phyloP scores from a whole-genome alignment of 2,797 vertebrate species.

The Rhinogobio ventralis region DNA sequence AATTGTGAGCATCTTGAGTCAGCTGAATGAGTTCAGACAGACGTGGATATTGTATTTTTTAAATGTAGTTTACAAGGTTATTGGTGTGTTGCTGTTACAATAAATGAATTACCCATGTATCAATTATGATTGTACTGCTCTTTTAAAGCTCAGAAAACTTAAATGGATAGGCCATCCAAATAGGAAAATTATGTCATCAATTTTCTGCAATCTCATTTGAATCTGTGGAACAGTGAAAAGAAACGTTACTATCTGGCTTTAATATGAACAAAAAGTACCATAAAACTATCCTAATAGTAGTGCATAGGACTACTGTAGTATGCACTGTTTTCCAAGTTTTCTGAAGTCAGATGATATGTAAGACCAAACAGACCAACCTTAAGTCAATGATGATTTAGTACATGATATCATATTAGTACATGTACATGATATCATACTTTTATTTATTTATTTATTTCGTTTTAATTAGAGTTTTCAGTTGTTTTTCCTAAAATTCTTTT shows the following conservation, averaged over 20 bases:
- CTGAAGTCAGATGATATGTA: background rate
- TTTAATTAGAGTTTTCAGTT: background rate
- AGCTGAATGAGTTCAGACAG: background rate
- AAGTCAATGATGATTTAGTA: background rate
- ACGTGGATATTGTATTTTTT: background rate
- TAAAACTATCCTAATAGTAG: background rate
- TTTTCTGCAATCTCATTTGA: background rate
- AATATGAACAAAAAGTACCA: background rate
- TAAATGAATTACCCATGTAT: background rate
- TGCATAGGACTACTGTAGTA: background rate
- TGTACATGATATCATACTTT: background rate
- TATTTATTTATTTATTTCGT: background rate
- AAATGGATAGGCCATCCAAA: background rate
- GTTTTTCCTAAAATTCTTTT: background rate
- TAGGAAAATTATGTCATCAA: background rate
- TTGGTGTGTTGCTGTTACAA: background rate
- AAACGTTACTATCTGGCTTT: background rate
- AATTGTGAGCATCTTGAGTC: constrained; percentile 4
- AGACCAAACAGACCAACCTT: background rate
- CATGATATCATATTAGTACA: background rate
- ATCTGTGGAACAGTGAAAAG: background rate
- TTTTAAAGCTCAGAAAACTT: background rate
- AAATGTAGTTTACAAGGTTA: background rate
- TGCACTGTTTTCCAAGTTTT: background rate
- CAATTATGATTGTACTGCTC: background rate